phyloP scores from a whole-genome alignment of 53 echinoderm and acorn worm species.

The Henricia sp. region DNA sequence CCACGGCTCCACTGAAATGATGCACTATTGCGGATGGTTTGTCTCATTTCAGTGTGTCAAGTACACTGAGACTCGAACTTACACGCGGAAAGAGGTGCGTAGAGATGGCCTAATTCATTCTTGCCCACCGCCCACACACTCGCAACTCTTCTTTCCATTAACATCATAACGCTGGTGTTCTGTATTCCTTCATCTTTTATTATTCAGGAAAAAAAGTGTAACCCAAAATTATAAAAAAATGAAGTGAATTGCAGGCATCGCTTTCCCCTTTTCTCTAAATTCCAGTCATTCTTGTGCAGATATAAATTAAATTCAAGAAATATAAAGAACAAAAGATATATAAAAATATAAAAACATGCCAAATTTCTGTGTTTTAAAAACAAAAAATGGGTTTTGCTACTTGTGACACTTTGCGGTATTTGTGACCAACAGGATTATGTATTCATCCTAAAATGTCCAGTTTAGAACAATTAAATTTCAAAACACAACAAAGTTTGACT shows the following conservation, averaged over 20 bases:
- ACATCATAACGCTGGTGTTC: not conserved
- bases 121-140: conserved; percentile 48
- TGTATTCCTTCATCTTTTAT: not conserved
- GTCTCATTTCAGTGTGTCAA: conserved; percentile 57
- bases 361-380: too few species aligned
- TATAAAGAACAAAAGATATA: too few species aligned
- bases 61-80: conserved; percentile 57
- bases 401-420: too few species aligned
- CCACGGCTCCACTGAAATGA: not conserved
- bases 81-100: conserved; percentile 41
- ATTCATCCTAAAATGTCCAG: too few species aligned
- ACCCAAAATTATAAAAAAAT: not conserved
- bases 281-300: too few species aligned
- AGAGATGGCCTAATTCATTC: conserved; percentile 55
- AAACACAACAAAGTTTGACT: not conserved
- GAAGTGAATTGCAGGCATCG: not conserved
- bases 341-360: too few species aligned
- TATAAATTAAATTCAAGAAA: too few species aligned
- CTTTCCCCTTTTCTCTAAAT: too few species aligned
- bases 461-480: too few species aligned
- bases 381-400: too few species aligned
- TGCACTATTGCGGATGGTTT: conserved; percentile 35
- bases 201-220: not conserved
- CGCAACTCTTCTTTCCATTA: conserved; percentile 56
- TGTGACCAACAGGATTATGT: too few species aligned